These are phyloP conservation scores for Catocala sponsa DNA, from an alignment of 2,888 invertebrate genomes.

Conservation along the genomic window DNA sequence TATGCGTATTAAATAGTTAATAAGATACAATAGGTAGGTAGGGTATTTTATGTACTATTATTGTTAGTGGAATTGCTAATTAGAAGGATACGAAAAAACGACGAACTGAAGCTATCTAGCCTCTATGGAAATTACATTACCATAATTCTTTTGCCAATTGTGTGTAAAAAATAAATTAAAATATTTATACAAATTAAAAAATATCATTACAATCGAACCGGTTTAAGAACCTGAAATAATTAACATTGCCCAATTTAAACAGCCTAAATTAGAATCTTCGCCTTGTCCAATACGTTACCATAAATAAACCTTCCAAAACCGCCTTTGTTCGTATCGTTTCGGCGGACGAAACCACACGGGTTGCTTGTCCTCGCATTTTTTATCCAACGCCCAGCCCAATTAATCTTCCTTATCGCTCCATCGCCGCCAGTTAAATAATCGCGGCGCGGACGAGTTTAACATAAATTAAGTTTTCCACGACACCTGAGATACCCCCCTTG, in stretches of 20 bases:
- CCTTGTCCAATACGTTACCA: constrained; percentile 43
- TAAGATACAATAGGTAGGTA: no score
- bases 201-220: background rate
- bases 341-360: constrained; percentile 71
- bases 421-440: constrained; percentile 85
- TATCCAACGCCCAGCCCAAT: constrained; percentile 71
- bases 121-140: no score
- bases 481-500: constrained; percentile 84
- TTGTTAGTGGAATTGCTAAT: no score
- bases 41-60: no score
- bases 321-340: constrained; percentile 56
- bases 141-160: no score
- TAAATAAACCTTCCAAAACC: constrained; percentile 51
- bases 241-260: constrained; percentile 38
- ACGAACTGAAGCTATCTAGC: no score
- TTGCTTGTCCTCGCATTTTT: constrained; percentile 75
- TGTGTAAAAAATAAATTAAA: no score
- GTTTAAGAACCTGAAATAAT: constrained; percentile 26
- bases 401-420: constrained; percentile 84
- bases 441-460: constrained; percentile 83
- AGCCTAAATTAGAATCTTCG: constrained; percentile 39
- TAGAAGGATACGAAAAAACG: no score
- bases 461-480: constrained; percentile 87
- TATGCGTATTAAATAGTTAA: no score
- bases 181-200: background rate